Conservation (phyloP, 2,797 vertebrate species). For the Ibycter americanus region DNA sequence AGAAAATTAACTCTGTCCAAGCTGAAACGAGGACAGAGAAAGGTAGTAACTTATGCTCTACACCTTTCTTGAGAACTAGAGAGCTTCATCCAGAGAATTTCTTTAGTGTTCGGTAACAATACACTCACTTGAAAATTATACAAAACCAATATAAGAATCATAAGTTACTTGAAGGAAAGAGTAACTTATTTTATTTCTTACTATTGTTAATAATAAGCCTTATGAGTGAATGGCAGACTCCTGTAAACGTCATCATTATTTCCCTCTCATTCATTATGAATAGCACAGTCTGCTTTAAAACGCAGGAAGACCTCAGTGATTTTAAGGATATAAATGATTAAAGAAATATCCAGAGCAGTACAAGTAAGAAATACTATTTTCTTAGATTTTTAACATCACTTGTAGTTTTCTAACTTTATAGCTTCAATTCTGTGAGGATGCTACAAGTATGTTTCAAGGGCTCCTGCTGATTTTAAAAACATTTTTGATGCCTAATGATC, state of each 20-base stretch:
- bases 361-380: neutral
- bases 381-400: neutral
- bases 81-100: neutral
- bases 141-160: neutral
- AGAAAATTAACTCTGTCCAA: too few relatives aligned
- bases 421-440: neutral
- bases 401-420: neutral
- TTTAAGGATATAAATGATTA: slow-evolving; percentile 6
- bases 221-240: neutral
- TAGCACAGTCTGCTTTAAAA: neutral
- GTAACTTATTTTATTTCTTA: neutral
- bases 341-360: neutral
- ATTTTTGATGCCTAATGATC: neutral
- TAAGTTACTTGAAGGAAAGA: neutral
- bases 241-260: neutral
- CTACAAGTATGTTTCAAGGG: neutral
- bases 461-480: slow-evolving; percentile 1
- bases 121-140: neutral
- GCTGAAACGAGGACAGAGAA: neutral
- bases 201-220: neutral
- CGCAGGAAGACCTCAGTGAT: neutral
- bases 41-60: neutral
- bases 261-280: neutral
- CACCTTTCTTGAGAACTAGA: neutral
- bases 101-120: neutral